These are phyloP conservation scores for Lamprotornis superbus DNA, from an alignment of 2,113 vertebrate species.

Conservation along the genomic window DNA sequence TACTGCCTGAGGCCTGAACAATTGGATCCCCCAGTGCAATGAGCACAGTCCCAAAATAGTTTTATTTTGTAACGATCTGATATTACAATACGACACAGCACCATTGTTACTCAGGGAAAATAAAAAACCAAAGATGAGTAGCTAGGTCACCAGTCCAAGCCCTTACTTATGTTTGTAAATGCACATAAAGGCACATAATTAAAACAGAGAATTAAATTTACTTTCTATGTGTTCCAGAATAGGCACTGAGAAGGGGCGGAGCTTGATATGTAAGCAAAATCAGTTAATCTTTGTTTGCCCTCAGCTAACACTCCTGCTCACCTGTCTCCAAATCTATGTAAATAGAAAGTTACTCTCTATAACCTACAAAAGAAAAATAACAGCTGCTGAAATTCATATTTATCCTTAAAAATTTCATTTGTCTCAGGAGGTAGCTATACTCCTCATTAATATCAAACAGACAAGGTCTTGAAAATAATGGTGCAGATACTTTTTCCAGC, in stretches of 20 bases:
- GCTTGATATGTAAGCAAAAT: not conserved
- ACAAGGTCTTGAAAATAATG: not conserved
- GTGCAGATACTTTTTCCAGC: not conserved
- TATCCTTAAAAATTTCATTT: not conserved
- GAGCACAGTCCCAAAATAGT: not conserved
- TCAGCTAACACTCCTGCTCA: not conserved
- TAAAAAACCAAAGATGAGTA: not conserved
- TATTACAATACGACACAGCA: not conserved
- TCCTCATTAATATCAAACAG: not conserved
- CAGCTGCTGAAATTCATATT: not conserved
- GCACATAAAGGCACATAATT: not conserved
- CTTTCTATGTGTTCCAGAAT: not conserved
- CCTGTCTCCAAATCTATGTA: not conserved
- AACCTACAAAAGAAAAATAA: not conserved
- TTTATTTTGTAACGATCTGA: not conserved
- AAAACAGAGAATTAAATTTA: not conserved
- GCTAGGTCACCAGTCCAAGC: not conserved
- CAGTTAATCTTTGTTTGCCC: not conserved
- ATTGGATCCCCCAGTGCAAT: not conserved
- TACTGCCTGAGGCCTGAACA: not conserved
- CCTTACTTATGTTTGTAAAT: not conserved
- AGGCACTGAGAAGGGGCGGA: not conserved
- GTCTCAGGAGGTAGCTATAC: not conserved
- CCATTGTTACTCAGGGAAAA: not conserved
- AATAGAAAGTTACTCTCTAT: not conserved